Conservation (phyloP, 2,888 invertebrate genomes). For the Thysanoteuthis rhombus region DNA sequence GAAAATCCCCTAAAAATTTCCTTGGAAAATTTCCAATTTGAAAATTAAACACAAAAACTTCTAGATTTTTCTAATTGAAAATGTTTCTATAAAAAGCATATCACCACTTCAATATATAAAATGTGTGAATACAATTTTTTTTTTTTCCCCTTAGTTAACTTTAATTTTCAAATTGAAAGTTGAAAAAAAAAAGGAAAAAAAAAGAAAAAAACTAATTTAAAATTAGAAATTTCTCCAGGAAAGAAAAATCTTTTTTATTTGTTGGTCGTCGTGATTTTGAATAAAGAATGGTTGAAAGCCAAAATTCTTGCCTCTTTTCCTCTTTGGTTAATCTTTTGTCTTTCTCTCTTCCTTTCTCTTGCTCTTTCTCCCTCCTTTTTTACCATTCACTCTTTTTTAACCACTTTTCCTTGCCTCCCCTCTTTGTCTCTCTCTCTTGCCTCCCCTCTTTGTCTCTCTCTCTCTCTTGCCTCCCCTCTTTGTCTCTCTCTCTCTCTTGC, state of each 20-base stretch:
- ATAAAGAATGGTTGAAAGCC: background rate
- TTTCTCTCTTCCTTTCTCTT: background rate
- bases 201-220: background rate
- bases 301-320: background rate
- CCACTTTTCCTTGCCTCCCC: background rate
- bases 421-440: too few species aligned
- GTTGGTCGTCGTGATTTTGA: background rate
- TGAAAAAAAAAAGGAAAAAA: background rate
- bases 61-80: background rate
- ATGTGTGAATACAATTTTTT: background rate
- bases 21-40: background rate
- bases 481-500: too few species aligned
- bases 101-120: background rate
- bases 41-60: background rate
- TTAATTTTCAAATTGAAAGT: constrained; percentile 12
- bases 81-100: background rate
- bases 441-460: too few species aligned
- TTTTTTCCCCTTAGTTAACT: background rate
- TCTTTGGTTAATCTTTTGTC: too few species aligned
- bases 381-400: too few species aligned
- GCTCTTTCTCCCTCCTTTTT: too few species aligned
- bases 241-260: background rate
- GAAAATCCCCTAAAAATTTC: too few species aligned
- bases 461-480: background rate
- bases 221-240: background rate